A percentile compares a stretch with the other conserved stretches of the same genome.
phyloP scores from a whole-genome alignment of 2,113 vertebrate genomes.

The Callionymus lyra region DNA sequence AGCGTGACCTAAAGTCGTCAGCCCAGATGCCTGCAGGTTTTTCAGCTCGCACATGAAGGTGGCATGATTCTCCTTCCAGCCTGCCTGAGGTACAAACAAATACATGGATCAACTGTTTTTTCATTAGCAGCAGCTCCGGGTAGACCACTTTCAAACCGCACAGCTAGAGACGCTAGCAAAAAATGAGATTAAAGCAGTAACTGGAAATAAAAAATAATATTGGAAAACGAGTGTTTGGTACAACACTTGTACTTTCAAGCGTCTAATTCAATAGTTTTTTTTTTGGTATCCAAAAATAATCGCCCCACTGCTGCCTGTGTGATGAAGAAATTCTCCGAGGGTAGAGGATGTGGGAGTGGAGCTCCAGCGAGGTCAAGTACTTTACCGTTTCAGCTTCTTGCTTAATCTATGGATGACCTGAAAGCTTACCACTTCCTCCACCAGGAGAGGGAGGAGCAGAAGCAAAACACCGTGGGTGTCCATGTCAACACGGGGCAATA shows the following conservation, averaged over 20 bases:
- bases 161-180: constrained; percentile 3
- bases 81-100: constrained; percentile 65
- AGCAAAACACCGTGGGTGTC: neutral
- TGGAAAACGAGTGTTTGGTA: constrained; percentile 4
- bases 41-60: constrained; percentile 98
- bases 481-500: constrained; percentile 13
- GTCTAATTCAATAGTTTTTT: constrained; percentile 23
- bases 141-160: neutral
- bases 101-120: neutral
- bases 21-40: constrained; percentile 90
- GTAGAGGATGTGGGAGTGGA: constrained; percentile 16
- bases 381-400: constrained; percentile 39
- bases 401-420: constrained; percentile 59
- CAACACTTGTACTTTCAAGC: constrained; percentile 9
- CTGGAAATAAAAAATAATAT: constrained; percentile 18
- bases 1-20: constrained; percentile 92
- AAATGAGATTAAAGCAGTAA: constrained; percentile 9
- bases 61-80: constrained; percentile 96
- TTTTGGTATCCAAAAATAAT: constrained; percentile 27
- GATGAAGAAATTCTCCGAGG: constrained; percentile 12
- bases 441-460: constrained; percentile 12
- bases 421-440: constrained; percentile 41
- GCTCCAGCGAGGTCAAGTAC: constrained; percentile 42
- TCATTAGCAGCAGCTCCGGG: no score
- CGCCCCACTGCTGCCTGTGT: constrained; percentile 20